Percentiles rank a stretch among this genome's conserved stretches.
phyloP scores from a whole-genome alignment of 2,888 invertebrate genomes.

The Rosalia funebris region DNA sequence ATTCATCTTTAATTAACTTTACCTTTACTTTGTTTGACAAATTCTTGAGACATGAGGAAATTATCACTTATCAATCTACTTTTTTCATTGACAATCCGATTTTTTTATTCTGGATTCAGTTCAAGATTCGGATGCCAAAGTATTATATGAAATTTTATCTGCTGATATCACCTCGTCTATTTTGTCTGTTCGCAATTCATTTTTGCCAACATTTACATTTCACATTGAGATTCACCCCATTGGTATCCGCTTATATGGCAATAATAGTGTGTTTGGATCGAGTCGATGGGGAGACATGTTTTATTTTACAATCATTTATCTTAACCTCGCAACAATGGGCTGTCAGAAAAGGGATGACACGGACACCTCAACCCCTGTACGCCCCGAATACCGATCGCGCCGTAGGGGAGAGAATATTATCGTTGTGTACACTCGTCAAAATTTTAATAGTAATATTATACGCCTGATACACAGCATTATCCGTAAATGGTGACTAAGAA shows the following conservation, averaged over 20 bases:
- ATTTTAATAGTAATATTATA: conserved; percentile 12
- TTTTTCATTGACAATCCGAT: too few species aligned
- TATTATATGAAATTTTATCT: conserved; percentile 4
- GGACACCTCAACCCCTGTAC: conserved; percentile 53
- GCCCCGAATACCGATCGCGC: conserved; percentile 22
- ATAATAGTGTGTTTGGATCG: conserved; percentile 56
- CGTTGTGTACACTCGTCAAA: conserved; percentile 23
- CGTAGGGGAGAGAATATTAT: conserved; percentile 22
- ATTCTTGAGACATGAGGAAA: too few species aligned
- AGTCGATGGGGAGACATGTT: conserved; percentile 53
- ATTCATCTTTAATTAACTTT: too few species aligned
- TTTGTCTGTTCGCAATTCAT: conserved; percentile 37
- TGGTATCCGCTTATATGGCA: conserved; percentile 59
- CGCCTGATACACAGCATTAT: not conserved
- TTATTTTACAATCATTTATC: conserved; percentile 65
- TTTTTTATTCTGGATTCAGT: not conserved
- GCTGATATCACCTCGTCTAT: conserved; percentile 19
- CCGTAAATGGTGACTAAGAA: not conserved
- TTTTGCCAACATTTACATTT: conserved; percentile 49
- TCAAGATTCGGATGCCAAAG: not conserved
- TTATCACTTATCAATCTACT: too few species aligned
- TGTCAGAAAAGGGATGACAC: conserved; percentile 63
- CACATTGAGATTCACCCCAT: conserved; percentile 58
- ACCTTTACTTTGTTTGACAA: too few species aligned
- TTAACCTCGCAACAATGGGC: conserved; percentile 63